Percentiles rank a stretch among this genome's conserved stretches.
Evolutionary conservation across 2,888 invertebrate species (phyloP).

Genomic region (Cantharis nigra): DNA sequence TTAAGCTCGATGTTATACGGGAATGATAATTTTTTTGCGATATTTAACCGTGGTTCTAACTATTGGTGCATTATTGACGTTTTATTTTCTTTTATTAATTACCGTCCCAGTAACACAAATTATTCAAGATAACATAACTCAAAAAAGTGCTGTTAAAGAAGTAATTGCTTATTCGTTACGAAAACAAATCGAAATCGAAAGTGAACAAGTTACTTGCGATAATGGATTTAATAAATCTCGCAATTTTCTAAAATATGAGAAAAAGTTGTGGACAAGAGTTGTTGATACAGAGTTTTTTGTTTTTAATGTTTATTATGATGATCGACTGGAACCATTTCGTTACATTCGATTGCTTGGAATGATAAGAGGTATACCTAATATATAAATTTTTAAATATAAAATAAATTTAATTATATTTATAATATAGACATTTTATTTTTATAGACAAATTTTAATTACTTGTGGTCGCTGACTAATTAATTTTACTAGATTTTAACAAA

Average conservation of each 20-base stretch:
- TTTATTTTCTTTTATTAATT: constrained; percentile 15
- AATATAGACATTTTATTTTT: no score
- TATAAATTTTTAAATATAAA: not conserved
- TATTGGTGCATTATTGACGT: constrained; percentile 15
- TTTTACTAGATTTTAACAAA: not conserved
- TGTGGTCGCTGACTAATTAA: not conserved
- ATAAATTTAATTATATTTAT: not conserved
- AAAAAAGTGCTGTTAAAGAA: constrained; percentile 55
- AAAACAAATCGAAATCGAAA: constrained; percentile 60
- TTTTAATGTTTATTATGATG: constrained; percentile 25
- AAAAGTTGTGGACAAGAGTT: constrained; percentile 20
- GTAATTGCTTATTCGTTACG: constrained; percentile 66
- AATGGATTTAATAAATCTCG: constrained; percentile 24
- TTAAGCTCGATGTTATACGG: constrained; percentile 6
- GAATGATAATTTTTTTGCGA: constrained; percentile 22
- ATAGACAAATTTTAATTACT: not conserved
- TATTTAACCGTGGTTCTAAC: constrained; percentile 21
- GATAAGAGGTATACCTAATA: constrained; percentile 39
- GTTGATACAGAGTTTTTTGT: constrained; percentile 19
- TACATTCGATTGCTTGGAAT: constrained; percentile 47
- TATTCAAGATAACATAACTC: not conserved
- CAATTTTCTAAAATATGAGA: not conserved
- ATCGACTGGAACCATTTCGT: constrained; percentile 31
- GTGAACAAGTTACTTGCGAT: constrained; percentile 53
- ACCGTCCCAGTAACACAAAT: constrained; percentile 10